phyloP scores from a whole-genome alignment of 2,888 invertebrate genomes.

The Lasius platythorax region DNA sequence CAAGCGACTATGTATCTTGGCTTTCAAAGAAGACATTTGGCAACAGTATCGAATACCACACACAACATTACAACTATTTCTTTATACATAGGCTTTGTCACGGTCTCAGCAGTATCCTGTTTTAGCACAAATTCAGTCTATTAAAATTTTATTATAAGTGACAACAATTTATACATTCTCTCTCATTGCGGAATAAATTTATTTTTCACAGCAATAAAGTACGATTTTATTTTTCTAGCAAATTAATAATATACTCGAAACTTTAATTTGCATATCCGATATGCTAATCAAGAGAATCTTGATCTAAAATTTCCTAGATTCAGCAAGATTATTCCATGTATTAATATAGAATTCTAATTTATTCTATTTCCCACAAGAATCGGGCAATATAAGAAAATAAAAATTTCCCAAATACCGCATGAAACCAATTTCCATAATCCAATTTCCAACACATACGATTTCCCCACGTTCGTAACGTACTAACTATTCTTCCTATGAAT shows the following conservation, averaged over 20 bases:
- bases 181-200: neutral
- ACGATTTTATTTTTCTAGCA: neutral
- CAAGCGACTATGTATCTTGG: conserved; percentile 40
- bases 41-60: conserved; percentile 16
- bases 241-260: neutral
- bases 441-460: conserved; percentile 42
- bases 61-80: neutral
- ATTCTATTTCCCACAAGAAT: conserved; percentile 17
- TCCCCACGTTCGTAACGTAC: conserved; percentile 13
- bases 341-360: conserved; percentile 12
- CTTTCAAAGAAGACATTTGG: conserved; percentile 37
- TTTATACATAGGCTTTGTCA: conserved; percentile 11
- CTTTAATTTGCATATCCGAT: conserved; percentile 6
- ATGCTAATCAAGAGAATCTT: neutral
- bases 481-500: conserved; percentile 18
- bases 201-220: neutral
- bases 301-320: neutral
- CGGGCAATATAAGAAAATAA: conserved; percentile 1
- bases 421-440: conserved; percentile 48
- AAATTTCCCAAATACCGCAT: conserved; percentile 15
- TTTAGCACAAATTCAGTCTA: conserved; percentile 6
- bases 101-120: neutral
- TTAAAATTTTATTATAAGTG: conserved; percentile 4
- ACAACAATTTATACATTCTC: neutral
- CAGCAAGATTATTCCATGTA: neutral